Evolutionary conservation across 2,113 vertebrate genomes (phyloP).

Genomic region (Cottus gobio): DNA sequence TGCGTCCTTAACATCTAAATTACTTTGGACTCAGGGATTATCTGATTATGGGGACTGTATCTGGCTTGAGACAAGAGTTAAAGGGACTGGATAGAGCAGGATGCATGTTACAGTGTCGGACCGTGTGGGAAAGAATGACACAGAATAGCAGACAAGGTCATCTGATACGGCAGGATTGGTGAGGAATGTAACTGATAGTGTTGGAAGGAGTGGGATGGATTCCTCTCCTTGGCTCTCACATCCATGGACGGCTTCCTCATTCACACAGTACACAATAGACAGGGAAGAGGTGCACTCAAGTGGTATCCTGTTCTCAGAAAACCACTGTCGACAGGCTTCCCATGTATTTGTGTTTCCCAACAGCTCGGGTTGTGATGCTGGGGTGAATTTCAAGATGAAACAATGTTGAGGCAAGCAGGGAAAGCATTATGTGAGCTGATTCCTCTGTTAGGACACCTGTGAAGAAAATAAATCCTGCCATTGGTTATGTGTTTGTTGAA

Average conservation of each 20-base stretch:
- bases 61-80: slow-evolving; percentile 30
- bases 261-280: slow-evolving; percentile 73
- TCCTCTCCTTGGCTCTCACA: slow-evolving; percentile 66
- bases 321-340: slow-evolving; percentile 57
- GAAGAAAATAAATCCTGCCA: neutral
- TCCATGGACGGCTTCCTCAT: slow-evolving; percentile 67
- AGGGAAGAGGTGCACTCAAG: slow-evolving; percentile 64
- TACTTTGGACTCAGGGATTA: slow-evolving; percentile 21
- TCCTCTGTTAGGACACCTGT: slow-evolving; percentile 15
- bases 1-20: neutral
- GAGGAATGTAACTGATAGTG: slow-evolving; percentile 77
- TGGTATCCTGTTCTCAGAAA: slow-evolving; percentile 74
- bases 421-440: neutral
- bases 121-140: slow-evolving; percentile 74
- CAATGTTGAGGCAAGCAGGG: neutral
- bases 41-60: slow-evolving; percentile 3
- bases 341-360: slow-evolving; percentile 66
- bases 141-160: slow-evolving; percentile 70
- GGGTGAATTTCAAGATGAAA: slow-evolving; percentile 17
- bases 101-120: slow-evolving; percentile 35
- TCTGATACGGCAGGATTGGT: slow-evolving; percentile 66
- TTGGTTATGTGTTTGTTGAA: slow-evolving; percentile 13
- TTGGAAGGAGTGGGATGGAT: slow-evolving; percentile 69
- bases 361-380: slow-evolving; percentile 7
- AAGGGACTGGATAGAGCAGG: slow-evolving; percentile 31